phyloP scores from a whole-genome alignment of 2,113 vertebrate genomes.

The Lagopus muta region DNA sequence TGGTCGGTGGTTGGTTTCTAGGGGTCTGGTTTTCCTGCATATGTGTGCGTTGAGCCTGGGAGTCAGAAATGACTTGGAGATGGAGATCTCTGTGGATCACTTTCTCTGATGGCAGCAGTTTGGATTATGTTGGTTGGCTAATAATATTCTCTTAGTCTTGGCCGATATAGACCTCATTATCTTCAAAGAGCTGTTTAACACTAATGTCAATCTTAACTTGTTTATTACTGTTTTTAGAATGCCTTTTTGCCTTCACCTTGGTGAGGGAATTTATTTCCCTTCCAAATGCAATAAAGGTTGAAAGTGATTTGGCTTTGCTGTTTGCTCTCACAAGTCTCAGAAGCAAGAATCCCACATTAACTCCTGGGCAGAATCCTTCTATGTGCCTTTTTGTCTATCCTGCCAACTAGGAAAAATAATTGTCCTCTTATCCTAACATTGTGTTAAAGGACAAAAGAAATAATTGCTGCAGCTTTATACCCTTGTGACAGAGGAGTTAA shows the following conservation, averaged over 20 bases:
- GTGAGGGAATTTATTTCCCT: not conserved
- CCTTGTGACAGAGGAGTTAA: not conserved
- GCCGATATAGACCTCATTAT: not conserved
- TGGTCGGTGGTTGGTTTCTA: not conserved
- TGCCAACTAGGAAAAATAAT: not conserved
- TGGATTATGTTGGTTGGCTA: not conserved
- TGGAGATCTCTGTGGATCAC: not conserved
- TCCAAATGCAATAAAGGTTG: not conserved
- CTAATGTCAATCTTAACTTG: not conserved
- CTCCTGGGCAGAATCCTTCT: not conserved
- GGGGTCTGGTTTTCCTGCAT: not conserved
- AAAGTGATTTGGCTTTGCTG: not conserved
- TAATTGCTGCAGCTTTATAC: not conserved
- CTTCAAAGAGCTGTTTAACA: not conserved
- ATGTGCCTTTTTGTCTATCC: not conserved
- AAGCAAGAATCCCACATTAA: not conserved
- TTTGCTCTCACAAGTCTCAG: not conserved
- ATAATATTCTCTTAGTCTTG: not conserved
- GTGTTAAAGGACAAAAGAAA: not conserved
- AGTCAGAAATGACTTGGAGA: not conserved
- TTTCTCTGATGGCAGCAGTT: not conserved
- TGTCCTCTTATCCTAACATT: not conserved
- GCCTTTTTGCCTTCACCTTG: not conserved
- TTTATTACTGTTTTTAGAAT: not conserved
- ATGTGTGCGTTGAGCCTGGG: not conserved